Evolutionary conservation across 1,140 invertebrate genomes (phyloP).

Genomic region (Brachionus koreanus): DNA sequence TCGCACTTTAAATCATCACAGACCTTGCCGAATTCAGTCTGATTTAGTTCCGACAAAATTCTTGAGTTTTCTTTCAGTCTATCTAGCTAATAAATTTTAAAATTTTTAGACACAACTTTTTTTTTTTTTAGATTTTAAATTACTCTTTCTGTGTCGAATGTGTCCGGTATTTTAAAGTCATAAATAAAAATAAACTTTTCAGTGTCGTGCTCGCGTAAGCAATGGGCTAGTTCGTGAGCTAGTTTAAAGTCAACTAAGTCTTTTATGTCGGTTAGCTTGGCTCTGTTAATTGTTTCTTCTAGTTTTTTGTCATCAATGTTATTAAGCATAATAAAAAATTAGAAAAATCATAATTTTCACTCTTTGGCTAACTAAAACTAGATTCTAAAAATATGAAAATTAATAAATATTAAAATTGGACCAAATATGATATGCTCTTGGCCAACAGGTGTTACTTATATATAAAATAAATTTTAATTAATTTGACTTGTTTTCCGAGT

Average conservation of each 20-base stretch:
- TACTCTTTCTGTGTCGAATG: not conserved
- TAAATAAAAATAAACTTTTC: constrained; percentile 24
- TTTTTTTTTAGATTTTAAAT: not conserved
- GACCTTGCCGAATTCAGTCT: not conserved
- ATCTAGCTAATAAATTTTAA: no score
- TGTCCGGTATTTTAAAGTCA: not conserved
- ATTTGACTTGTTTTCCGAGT: not conserved
- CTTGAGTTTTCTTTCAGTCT: not conserved
- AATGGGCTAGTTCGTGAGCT: constrained; percentile 14
- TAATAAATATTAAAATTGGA: no score
- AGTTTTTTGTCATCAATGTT: not conserved
- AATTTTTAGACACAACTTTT: no score
- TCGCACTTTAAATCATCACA: not conserved
- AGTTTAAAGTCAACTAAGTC: not conserved
- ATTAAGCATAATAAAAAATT: not conserved
- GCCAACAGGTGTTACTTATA: no score
- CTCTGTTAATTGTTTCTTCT: not conserved
- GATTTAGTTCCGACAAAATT: not conserved
- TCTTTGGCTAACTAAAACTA: not conserved
- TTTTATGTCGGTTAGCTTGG: not conserved
- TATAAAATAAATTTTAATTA: not conserved
- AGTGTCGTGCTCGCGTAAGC: constrained; percentile 14
- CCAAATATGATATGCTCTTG: no score
- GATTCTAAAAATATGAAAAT: no score
- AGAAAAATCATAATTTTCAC: not conserved